Conservation (phyloP, 2,888 invertebrate species). For the Glyphotaelius pellucidus region DNA sequence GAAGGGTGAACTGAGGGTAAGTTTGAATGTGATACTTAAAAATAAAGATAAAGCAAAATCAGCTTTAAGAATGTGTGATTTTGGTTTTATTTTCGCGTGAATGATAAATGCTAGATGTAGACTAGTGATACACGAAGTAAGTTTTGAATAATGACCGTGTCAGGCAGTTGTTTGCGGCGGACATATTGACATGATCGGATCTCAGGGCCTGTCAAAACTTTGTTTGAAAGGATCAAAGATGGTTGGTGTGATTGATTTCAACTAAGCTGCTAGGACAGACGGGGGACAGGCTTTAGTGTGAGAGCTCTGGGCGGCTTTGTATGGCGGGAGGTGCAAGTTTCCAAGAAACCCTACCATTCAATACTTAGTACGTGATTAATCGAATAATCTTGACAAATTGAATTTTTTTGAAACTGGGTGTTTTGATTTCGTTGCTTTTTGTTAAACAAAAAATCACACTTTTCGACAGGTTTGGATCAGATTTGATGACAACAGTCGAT, state of each 20-base stretch:
- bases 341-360: not conserved
- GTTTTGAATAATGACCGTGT: slow-evolving; percentile 60
- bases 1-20: not conserved
- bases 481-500: too few relatives aligned
- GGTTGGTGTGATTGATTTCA: slow-evolving; percentile 48
- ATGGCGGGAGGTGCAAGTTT: not conserved
- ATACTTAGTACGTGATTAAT: not conserved
- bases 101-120: not conserved
- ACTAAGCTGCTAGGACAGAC: not conserved
- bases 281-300: not conserved
- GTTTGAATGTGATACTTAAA: not conserved
- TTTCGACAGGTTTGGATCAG: not conserved
- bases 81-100: not conserved
- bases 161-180: slow-evolving; percentile 49
- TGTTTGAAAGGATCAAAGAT: slow-evolving; percentile 39
- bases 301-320: not conserved
- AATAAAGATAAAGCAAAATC: not conserved
- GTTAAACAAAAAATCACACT: not conserved
- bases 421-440: not conserved
- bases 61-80: not conserved
- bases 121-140: not conserved
- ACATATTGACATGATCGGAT: slow-evolving; percentile 62
- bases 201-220: slow-evolving; percentile 50
- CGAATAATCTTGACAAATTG: not conserved
- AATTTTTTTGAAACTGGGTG: too few relatives aligned